Percentiles rank a stretch among this genome's conserved stretches.
Conservation (phyloP, 2,888 invertebrate species). For the Aelia acuminata region DNA sequence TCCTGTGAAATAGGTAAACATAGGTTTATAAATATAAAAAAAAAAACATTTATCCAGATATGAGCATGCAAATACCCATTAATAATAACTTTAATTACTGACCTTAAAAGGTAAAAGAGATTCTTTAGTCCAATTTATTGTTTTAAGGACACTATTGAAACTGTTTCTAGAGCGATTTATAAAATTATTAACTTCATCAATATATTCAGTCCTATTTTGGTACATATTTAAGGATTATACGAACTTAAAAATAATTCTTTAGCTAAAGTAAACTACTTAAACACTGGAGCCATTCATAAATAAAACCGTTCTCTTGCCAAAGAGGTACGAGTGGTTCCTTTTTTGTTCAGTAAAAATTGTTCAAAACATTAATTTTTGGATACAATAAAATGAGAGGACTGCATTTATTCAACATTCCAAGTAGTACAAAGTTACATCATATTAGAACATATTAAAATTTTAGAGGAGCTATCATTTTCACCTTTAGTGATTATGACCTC, state of each 20-base stretch:
- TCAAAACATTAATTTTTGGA: too few relatives aligned
- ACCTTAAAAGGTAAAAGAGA: slow-evolving; percentile 14
- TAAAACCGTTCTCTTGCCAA: neutral
- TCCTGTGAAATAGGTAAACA: neutral
- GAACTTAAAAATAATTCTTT: too few relatives aligned
- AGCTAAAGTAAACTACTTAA: neutral
- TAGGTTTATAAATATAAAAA: neutral
- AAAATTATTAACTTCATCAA: slow-evolving; percentile 41
- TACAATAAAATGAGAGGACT: too few relatives aligned
- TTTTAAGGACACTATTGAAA: neutral
- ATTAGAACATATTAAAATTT: too few relatives aligned
- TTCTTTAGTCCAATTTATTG: slow-evolving; percentile 40
- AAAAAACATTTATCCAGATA: neutral
- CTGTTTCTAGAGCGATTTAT: neutral
- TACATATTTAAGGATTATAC: neutral
- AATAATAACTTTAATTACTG: neutral
- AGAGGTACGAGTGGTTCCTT: too few relatives aligned
- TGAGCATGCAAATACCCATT: neutral
- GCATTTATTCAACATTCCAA: too few relatives aligned
- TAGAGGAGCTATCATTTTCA: too few relatives aligned
- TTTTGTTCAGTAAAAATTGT: too few relatives aligned
- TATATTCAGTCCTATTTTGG: slow-evolving; percentile 17
- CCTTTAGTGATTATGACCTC: too few relatives aligned
- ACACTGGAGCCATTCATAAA: too few relatives aligned
- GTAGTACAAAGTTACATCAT: too few relatives aligned